Base-by-base conservation (phyloP, 2,113 vertebrate genomes). In the Festucalex cinctus region DNA sequence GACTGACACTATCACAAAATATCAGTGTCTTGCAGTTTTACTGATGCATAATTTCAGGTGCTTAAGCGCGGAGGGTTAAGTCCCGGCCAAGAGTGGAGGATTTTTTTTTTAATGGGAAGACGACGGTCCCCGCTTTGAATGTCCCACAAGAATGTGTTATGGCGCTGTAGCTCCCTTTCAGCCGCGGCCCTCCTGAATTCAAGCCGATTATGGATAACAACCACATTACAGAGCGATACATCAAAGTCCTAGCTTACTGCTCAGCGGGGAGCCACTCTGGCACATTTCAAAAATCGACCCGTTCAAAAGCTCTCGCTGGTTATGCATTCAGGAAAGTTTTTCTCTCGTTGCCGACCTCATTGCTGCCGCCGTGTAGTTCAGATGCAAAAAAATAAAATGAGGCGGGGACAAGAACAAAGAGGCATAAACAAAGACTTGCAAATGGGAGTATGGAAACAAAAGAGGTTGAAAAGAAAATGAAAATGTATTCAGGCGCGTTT, bases 121-220 rank as follows among this genome's bases (percentile, higher is more conserved):
- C 69, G 35, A 20, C 13, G n/a, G 14, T 62, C 39, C 7, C 22
- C 19, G 37, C 36, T 88, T 88, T 86, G 77, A 80, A 91, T 86
- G 86, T 82, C 83, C 75, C 82, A 63, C 66, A 32, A 78, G 85
- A 75, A 89, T 91, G 92, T 92, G 91, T 92, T 94, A 92, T 90
- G 54, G 54, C 91, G 90, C 92, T 91, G 92, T 92, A 93, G 91
- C 92, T 93, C 93, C 93, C 93, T 94, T 95, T 96, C 94, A 77
- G 82, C 84, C 80, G 80, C 83, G 91, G 94, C 92, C 92, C 93
- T 87, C 92, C 93, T 95, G 94, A 92, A 94, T 95, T 93, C 93
- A 93, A 94, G 93, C 92, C 94, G 95, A 95, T 98, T 98, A 95
- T 94, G 94, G 93, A 93, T 95, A 95, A 97, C 95, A 97, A 95